A percentile compares a stretch with the other conserved stretches of the same genome.
phyloP scores from a whole-genome alignment of 2,113 vertebrate genomes.

The Lepisosteus osseus region DNA sequence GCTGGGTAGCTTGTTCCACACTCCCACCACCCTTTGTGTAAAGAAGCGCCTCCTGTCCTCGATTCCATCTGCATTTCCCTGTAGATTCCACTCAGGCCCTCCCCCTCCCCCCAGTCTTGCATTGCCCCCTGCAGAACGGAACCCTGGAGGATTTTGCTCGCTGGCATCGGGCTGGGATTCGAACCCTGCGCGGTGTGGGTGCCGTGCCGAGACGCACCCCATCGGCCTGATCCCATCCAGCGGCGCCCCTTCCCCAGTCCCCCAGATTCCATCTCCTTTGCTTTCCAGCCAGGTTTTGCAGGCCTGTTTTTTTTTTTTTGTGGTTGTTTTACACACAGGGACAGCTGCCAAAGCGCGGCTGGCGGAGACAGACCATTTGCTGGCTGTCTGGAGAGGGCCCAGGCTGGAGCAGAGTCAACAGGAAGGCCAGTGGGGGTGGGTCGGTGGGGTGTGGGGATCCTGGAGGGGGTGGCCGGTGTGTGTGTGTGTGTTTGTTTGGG shows the following conservation, averaged over 20 bases:
- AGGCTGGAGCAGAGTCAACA: constrained; percentile 37
- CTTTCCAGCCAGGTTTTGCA: constrained; percentile 63
- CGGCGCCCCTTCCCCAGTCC: background rate
- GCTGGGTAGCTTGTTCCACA: too few relatives aligned
- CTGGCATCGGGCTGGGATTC: too few relatives aligned
- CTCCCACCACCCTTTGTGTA: too few relatives aligned
- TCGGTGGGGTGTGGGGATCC: constrained; percentile 16
- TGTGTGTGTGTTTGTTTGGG: too few relatives aligned
- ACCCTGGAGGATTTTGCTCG: too few relatives aligned
- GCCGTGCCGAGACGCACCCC: background rate
- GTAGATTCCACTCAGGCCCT: too few relatives aligned
- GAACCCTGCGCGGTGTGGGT: background rate
- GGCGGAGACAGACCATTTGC: constrained; percentile 59
- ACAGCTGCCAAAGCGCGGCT: constrained; percentile 29
- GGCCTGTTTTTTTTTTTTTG: constrained; percentile 63
- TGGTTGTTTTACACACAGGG: constrained; percentile 43
- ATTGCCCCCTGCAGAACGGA: too few relatives aligned
- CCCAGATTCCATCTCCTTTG: constrained; percentile 44
- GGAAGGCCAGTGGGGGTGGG: constrained; percentile 21
- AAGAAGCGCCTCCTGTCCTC: too few relatives aligned
- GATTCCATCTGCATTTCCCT: too few relatives aligned
- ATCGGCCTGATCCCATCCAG: too few relatives aligned
- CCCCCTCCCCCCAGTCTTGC: too few relatives aligned
- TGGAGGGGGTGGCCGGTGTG: constrained; percentile 14
- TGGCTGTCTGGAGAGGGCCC: constrained; percentile 43